Base-by-base conservation (phyloP, 1,140 invertebrate genomes). In the Charaxes varanes region DNA sequence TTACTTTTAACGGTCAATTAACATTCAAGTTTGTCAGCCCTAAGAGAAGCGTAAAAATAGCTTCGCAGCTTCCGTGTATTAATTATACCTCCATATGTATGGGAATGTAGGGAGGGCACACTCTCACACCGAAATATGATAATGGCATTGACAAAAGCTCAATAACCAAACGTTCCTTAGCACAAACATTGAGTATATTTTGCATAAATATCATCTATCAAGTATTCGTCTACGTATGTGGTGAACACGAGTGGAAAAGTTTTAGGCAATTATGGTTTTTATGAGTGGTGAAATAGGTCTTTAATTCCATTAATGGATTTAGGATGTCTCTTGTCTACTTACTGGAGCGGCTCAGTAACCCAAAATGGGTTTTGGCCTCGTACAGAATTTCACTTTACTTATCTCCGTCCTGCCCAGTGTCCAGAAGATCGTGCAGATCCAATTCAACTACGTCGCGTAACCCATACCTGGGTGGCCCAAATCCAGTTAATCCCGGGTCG, bases 61-160 rank as follows among this genome's bases (percentile, higher is more conserved):
- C 8, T 27, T 36, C 45, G 18, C 35, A 55, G 57, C 57, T 67
- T 67, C 61, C 63, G 61, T 53, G 34, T 58, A 49, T 52, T 61
- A 60, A 68, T 60, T 53, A 53, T 53, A 50, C 52, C 31, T 30
- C 36, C 41, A 50, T 33, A 56, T 52, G 50, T 63, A 60, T 66
- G 63, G 54, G 63, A 66, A 63, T 52, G 42, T 22, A 45, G 53
- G 44, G 44, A 32, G 52, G 38, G 23, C 31, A 27, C 31, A 32
- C 31, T 63, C 60, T 61, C 62, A 61, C 59, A 62, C 26, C 46
- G 34, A 36, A 40, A 38, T 60, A 62, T 59, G 55, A 35, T 62
- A 62, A 62, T 62, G 28, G 32, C 23, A 51, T 46, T 53, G 41
- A 45, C 52, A 52, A 50, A 56, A 44, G n/a, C 45, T 43, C 34